Conservation (phyloP, 2,113 vertebrate species). For the Neodon shergylaensis region DNA sequence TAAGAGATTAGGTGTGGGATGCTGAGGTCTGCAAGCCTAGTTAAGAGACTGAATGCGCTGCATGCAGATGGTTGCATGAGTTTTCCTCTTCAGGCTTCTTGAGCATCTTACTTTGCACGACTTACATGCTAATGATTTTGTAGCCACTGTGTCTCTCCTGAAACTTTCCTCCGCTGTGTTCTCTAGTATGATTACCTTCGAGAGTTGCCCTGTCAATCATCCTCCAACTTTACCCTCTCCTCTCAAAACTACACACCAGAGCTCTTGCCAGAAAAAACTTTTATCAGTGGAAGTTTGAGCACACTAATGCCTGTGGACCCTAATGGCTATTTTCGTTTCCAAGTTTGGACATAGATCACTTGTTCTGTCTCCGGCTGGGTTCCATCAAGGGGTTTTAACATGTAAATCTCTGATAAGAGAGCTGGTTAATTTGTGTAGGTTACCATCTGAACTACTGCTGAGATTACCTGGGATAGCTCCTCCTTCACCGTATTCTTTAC, state of each 20-base stretch:
- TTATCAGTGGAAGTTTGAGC: constrained; percentile 70
- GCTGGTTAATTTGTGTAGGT: constrained; percentile 58
- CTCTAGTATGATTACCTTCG: neutral
- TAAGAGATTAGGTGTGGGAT: neutral
- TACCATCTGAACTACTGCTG: constrained; percentile 45
- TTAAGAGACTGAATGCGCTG: neutral
- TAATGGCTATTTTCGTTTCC: constrained; percentile 79
- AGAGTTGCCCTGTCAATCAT: constrained; percentile 39
- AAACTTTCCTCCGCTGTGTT: neutral
- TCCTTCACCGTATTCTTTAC: neutral
- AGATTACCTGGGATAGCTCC: neutral
- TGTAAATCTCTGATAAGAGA: constrained; percentile 75
- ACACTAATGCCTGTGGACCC: constrained; percentile 62
- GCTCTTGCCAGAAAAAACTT: constrained; percentile 65
- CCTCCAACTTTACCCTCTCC: neutral
- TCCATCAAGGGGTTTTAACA: constrained; percentile 74
- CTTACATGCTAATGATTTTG: neutral
- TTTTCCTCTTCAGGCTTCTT: neutral
- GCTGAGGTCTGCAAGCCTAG: neutral
- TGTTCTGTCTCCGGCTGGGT: constrained; percentile 75
- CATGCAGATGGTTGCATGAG: neutral
- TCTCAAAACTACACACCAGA: constrained; percentile 5
- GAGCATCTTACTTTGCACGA: neutral
- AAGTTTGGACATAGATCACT: constrained; percentile 78
- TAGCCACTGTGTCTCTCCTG: neutral